These are phyloP conservation scores for Hypolimnas misippus DNA, from an alignment of 2,888 invertebrate species.

Conservation along the genomic window DNA sequence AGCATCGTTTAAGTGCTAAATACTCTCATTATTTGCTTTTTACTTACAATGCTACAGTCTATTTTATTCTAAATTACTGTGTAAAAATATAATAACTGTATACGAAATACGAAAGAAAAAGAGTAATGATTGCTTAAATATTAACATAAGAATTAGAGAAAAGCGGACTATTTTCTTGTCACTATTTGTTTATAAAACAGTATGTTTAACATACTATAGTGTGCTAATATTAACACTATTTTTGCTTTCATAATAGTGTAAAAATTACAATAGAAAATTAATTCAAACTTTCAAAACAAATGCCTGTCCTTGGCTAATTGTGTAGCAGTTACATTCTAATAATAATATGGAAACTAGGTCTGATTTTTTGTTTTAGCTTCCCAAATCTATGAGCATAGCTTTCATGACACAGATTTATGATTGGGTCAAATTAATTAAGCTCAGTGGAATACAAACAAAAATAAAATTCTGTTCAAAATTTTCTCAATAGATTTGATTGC, in stretches of 20 bases:
- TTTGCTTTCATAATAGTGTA: conserved; percentile 2
- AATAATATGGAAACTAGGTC: conserved; percentile 58
- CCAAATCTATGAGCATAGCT: conserved; percentile 44
- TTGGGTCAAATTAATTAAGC: conserved; percentile 45
- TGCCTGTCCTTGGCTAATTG: conserved; percentile 46
- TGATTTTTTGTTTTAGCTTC: conserved; percentile 51
- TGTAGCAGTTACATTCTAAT: conserved; percentile 50
- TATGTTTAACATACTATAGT: too few species aligned
- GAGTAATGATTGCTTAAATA: too few species aligned
- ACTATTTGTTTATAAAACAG: too few species aligned
- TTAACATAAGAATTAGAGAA: too few species aligned
- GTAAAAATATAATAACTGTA: not conserved
- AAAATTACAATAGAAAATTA: conserved; percentile 14
- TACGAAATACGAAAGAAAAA: too few species aligned
- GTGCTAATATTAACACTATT: too few species aligned
- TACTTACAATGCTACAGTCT: not conserved
- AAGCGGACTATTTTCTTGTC: too few species aligned
- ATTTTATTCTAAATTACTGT: not conserved
- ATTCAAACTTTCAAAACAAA: conserved; percentile 32
- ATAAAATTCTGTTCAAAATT: too few species aligned
- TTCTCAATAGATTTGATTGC: too few species aligned
- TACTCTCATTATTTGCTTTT: conserved; percentile 8
- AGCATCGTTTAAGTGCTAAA: conserved; percentile 21
- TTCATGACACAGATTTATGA: conserved; percentile 51
- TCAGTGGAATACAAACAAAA: conserved; percentile 7